These are phyloP conservation scores for Pilophorus perplexus DNA, from an alignment of 2,888 invertebrate species.

Conservation along the genomic window DNA sequence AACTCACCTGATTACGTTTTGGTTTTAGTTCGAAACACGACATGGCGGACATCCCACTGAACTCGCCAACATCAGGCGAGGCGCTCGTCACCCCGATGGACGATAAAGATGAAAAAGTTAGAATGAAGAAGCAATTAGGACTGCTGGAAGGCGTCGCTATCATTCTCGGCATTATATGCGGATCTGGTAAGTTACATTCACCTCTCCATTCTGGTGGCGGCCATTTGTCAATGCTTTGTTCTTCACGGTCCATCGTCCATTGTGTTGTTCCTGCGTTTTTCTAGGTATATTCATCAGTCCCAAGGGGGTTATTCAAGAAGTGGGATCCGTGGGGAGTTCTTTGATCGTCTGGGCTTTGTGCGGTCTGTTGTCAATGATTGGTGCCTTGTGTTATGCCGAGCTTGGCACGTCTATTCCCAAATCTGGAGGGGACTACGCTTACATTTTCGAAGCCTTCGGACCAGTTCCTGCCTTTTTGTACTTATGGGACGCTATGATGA, in stretches of 20 bases:
- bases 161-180: constrained; percentile 90
- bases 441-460: constrained; percentile 90
- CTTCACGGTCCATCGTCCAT: neutral
- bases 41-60: constrained; percentile 33
- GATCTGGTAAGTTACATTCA: constrained; percentile 67
- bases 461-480: constrained; percentile 89
- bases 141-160: constrained; percentile 89
- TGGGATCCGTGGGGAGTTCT: constrained; percentile 85
- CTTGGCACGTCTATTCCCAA: constrained; percentile 84
- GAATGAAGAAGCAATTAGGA: constrained; percentile 85
- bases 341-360: constrained; percentile 84
- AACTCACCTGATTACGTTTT: neutral
- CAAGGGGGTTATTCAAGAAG: constrained; percentile 85
- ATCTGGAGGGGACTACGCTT: constrained; percentile 96
- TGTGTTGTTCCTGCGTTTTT: neutral
- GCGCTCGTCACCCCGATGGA: constrained; percentile 45
- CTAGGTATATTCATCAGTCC: constrained; percentile 92
- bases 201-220: too few relatives aligned
- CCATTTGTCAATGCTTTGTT: too few relatives aligned
- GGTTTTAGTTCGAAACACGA: neutral
- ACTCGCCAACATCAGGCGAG: constrained; percentile 45
- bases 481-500: constrained; percentile 94
- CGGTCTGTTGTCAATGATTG: constrained; percentile 85
- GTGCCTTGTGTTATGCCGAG: constrained; percentile 96
- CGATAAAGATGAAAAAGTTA: constrained; percentile 58